phyloP scores from a whole-genome alignment of 2,888 invertebrate species.

The Ferdinandea cuprea region DNA sequence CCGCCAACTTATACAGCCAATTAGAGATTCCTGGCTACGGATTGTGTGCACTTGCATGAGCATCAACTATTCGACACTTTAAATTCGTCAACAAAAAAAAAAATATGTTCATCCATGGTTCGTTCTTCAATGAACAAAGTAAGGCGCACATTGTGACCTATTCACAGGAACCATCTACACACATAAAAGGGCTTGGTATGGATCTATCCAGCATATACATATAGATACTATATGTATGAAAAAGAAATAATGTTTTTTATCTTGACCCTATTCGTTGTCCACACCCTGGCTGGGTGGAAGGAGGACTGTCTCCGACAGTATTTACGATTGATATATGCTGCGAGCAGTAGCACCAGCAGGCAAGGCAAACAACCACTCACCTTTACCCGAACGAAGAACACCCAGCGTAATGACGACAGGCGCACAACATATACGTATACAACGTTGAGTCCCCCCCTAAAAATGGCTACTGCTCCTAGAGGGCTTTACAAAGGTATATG shows the following conservation, averaged over 20 bases:
- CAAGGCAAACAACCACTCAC: constrained; percentile 30
- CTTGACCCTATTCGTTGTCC: constrained; percentile 31
- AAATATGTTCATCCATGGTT: too few relatives aligned
- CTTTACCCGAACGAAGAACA: constrained; percentile 17
- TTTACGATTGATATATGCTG: constrained; percentile 63
- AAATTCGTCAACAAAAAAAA: constrained; percentile 44
- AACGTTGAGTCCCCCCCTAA: constrained; percentile 46
- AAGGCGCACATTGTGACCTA: constrained; percentile 60
- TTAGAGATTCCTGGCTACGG: constrained; percentile 49
- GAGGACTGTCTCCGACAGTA: constrained; percentile 39
- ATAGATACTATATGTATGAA: too few relatives aligned
- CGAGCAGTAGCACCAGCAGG: constrained; percentile 29
- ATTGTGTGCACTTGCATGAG: constrained; percentile 48
- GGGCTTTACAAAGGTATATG: background rate
- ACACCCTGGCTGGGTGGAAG: background rate
- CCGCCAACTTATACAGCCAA: constrained; percentile 58
- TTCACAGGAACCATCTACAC: constrained; percentile 15
- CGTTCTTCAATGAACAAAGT: constrained; percentile 44
- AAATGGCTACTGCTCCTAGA: constrained; percentile 34
- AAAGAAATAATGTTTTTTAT: constrained; percentile 23
- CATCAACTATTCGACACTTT: constrained; percentile 41
- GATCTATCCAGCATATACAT: background rate
- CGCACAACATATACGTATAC: too few relatives aligned
- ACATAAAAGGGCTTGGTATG: background rate
- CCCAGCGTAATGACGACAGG: constrained; percentile 56